Conservation (phyloP, 2,888 invertebrate genomes). For the Limnephilus marmoratus region DNA sequence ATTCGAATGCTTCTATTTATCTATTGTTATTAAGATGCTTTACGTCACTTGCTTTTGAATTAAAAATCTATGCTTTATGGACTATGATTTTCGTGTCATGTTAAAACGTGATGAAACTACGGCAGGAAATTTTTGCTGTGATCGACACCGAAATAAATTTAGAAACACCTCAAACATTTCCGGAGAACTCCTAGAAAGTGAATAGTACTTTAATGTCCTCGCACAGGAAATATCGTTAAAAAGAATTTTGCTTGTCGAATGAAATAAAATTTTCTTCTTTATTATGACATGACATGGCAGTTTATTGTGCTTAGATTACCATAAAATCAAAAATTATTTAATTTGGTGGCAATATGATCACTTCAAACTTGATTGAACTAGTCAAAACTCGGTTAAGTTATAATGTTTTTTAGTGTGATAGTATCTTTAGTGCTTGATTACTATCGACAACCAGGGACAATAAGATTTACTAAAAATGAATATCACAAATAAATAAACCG, state of each 20-base stretch:
- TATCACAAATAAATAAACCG: neutral
- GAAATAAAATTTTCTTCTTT: neutral
- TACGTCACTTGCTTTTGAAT: neutral
- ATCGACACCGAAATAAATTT: neutral
- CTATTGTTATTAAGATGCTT: neutral
- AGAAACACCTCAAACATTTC: neutral
- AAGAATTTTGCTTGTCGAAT: neutral
- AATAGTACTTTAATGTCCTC: neutral
- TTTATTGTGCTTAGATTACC: neutral
- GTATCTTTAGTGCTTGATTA: too few species aligned
- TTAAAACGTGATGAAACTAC: neutral
- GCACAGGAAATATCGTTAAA: neutral
- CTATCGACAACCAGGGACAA: neutral
- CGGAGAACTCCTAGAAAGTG: neutral
- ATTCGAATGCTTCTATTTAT: neutral
- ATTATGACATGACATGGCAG: neutral
- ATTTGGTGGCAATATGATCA: neutral
- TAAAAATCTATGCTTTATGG: neutral
- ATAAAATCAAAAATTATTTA: neutral
- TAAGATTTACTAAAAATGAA: neutral
- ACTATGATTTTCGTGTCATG: neutral
- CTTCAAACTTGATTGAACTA: neutral
- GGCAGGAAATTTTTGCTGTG: neutral
- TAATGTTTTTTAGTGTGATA: too few species aligned
- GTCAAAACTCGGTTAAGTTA: too few species aligned